phyloP scores from a whole-genome alignment of 2,113 vertebrate genomes.

The Bubalus kerabau region DNA sequence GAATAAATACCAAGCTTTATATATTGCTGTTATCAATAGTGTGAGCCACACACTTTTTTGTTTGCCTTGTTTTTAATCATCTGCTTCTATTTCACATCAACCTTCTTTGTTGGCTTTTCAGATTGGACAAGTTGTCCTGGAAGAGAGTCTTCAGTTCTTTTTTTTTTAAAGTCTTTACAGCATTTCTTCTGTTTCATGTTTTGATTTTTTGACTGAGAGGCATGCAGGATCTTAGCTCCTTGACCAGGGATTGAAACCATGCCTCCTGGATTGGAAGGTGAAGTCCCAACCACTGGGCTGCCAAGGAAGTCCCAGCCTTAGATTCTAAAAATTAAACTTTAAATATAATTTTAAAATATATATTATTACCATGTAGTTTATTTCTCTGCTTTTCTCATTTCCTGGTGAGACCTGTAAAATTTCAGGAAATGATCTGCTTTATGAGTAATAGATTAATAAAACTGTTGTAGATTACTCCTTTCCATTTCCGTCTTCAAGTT shows the following conservation, averaged over 20 bases:
- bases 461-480: neutral
- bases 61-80: constrained; percentile 3
- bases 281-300: neutral
- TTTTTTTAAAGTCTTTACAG: neutral
- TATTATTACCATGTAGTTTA: neutral
- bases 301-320: neutral
- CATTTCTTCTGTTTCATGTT: neutral
- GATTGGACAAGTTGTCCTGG: neutral
- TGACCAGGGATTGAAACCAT: neutral
- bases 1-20: neutral
- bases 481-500: neutral
- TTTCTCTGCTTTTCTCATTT: neutral
- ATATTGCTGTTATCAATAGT: neutral
- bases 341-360: neutral
- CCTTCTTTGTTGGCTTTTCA: neutral
- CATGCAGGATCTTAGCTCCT: neutral
- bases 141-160: neutral
- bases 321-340: constrained; percentile 20
- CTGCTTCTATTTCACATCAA: neutral
- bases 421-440: neutral
- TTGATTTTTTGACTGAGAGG: neutral
- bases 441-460: neutral
- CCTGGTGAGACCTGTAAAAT: neutral
- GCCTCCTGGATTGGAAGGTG: neutral
- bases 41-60: neutral